Base-by-base conservation (phyloP, 2,113 vertebrate species). In the Halcyon senegalensis region DNA sequence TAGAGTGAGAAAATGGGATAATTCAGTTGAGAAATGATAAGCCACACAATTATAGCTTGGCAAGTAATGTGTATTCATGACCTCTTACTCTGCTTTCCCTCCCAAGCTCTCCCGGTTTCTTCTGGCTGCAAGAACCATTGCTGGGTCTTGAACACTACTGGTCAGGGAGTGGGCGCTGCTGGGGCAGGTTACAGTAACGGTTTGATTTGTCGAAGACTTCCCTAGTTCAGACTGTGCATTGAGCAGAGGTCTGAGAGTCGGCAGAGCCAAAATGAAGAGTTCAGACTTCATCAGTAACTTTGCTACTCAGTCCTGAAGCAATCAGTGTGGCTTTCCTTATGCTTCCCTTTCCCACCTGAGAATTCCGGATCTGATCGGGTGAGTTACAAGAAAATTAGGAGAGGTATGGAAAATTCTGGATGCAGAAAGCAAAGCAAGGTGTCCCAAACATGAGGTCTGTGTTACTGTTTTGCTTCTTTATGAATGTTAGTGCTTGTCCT, bases 311-410 rank as follows among this genome's bases (percentile, higher is more conserved):
- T 33, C 66, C 43, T 82, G 60, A 75, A 82, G 25, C 14, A 78
- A 70, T 33, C 0, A 1, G 17, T 1, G 0, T 31, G 53, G 56
- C 13, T 84, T 86, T 33, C 41, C 63, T 81, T 1, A 0, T 2
- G 56, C 1, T 35, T 69, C 11, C 25, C 18, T 69, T 60, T 10
- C 27, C 20, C 25, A 59, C 16, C 31, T 70, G 28, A 67, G 73
- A 67, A 93, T 84, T 84, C 15, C 2, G 5, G 17, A 31, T 66
- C 7, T 21, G 62, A 2, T 16, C 60, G 39, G 5, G 20, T 59
- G 35, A 56, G 28, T 55, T 37, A 41, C 12, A 56, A 33, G 37
- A 84, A 59, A 48, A 56, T 43, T 35, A 33, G 30, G 66, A 68
- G 48, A 51, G 10, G 12, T 11, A 17, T 59, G n/a, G 90, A 68